These are phyloP conservation scores for Hypomecis punctinalis DNA, from an alignment of 2,888 invertebrate genomes.

Conservation along the genomic window DNA sequence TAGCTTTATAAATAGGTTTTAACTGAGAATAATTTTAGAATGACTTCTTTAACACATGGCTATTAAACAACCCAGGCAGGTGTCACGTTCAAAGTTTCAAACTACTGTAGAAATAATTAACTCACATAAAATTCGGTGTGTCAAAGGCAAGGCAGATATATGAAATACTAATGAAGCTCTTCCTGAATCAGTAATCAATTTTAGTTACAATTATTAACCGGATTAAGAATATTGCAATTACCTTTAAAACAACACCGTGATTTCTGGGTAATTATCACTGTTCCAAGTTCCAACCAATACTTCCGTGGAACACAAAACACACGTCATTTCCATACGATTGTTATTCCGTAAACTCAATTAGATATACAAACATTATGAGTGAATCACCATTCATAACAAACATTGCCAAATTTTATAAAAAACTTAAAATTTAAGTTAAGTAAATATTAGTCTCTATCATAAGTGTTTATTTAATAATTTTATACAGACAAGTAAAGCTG, in stretches of 20 bases:
- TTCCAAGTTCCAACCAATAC: constrained; percentile 3
- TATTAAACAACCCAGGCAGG: too few species aligned
- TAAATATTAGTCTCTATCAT: constrained; percentile 21
- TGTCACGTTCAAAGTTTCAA: too few species aligned
- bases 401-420: constrained; percentile 18
- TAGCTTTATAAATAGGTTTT: too few species aligned
- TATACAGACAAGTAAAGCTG: neutral
- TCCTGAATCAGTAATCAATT: constrained; percentile 2
- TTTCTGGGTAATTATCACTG: constrained; percentile 23
- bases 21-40: too few species aligned
- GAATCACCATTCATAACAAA: constrained; percentile 43
- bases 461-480: neutral
- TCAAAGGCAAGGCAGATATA: too few species aligned
- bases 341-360: constrained; percentile 21
- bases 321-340: constrained; percentile 26
- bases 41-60: too few species aligned
- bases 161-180: neutral
- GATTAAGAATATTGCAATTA: constrained; percentile 10
- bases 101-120: too few species aligned
- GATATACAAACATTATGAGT: constrained; percentile 21
- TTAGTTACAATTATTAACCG: neutral
- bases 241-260: constrained; percentile 1
- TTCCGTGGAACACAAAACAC: constrained; percentile 27
- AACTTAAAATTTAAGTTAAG: neutral
- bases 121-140: too few species aligned